Conservation (phyloP, 2,888 invertebrate species). For the Philopedon plagiatum region DNA sequence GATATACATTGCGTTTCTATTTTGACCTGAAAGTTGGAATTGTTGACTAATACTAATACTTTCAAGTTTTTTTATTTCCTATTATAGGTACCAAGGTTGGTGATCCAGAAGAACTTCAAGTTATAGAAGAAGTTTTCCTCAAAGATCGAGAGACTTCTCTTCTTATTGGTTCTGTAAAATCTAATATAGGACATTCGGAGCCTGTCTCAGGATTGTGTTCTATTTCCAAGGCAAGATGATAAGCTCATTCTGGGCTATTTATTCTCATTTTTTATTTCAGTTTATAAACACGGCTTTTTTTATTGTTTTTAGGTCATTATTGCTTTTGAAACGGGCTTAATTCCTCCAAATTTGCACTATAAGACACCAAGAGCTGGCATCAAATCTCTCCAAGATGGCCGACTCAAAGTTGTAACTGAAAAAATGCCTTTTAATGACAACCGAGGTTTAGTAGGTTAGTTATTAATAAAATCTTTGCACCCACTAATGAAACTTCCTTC, state of each 20-base stretch:
- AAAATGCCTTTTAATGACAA: constrained; percentile 75
- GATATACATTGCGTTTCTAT: too few relatives aligned
- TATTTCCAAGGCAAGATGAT: constrained; percentile 82
- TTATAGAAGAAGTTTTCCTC: constrained; percentile 86
- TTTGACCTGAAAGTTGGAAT: too few relatives aligned
- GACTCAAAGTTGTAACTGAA: constrained; percentile 81
- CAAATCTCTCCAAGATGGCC: constrained; percentile 74
- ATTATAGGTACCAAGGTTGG: constrained; percentile 78
- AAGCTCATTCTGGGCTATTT: too few relatives aligned
- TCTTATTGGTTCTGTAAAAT: constrained; percentile 91
- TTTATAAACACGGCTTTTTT: too few relatives aligned
- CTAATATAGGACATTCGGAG: constrained; percentile 95
- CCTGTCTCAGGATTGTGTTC: constrained; percentile 88
- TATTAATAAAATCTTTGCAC: too few relatives aligned
- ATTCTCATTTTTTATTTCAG: too few relatives aligned
- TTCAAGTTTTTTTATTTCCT: too few relatives aligned
- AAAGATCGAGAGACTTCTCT: constrained; percentile 79
- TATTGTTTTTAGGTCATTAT: constrained; percentile 42
- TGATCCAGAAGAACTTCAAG: constrained; percentile 92
- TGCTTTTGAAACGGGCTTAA: constrained; percentile 82
- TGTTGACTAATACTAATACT: too few relatives aligned
- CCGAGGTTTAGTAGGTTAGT: constrained; percentile 79
- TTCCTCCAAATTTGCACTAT: constrained; percentile 91
- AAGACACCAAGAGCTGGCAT: constrained; percentile 69
- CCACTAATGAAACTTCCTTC: too few relatives aligned